Evolutionary conservation across 2,113 vertebrate species (phyloP), one percentile per base, ranked within the genome.

Genomic region (Coracopsis vasa): DNA sequence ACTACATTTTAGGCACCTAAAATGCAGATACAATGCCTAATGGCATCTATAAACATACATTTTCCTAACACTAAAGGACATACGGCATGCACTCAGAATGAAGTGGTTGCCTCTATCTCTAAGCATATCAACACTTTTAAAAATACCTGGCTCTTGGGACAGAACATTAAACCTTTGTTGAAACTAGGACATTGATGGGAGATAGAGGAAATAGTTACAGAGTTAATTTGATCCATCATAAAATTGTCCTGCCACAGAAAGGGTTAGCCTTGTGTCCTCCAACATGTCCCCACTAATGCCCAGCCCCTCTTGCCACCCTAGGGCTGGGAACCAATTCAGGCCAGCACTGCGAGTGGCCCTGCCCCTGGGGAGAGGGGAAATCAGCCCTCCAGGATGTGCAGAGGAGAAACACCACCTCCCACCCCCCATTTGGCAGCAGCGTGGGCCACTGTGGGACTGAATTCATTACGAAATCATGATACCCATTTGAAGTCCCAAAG

Each of bases 381-480:
- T 5, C 58, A n/a, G 48, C 28, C 58, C 28, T 6, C 1, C 1
- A 3, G 27, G 37, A n/a, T 19, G 60, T 45, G 50, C 0, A 1
- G 33, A 73, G 27, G n/a, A 56, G 24, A 5, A 79, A 16, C n/a
- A 75, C 8, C 39, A 41, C 39, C 11, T 12, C 5, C 37, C 28
- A 20, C 4, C n/a, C 35, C 20, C 14, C 16, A 1, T 11, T 10
- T 21, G 35, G 16, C 10, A 6, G 37, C n/a, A 85, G 31, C 33
- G 37, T 60, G 90, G 18, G 16, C 15, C 60, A 5, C 39, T 71
- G 27, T 5, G 0, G 31, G n/a, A 44, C 35, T 5, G 27, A 78
- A 14, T 9, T 23, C 41, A 6, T 0, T 0, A 0, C 27, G 33
- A 25, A 71, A 77, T 2, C 0, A 0, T 10, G 41, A 35, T 31